Conservation (phyloP, 2,888 invertebrate species). For the Mellilla xanthometata region DNA sequence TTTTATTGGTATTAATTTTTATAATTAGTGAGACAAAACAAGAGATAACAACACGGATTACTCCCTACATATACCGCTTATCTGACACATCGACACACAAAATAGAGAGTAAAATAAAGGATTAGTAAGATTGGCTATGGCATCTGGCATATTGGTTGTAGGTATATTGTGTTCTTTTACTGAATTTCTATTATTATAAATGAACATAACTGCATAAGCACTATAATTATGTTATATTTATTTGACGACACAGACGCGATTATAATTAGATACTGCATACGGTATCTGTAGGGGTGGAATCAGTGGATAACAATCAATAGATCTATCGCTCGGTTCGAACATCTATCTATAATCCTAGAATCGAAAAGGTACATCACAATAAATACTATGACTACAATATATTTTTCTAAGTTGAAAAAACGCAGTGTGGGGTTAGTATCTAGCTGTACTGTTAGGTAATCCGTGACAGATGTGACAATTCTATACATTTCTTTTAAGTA, state of each 20-base stretch:
- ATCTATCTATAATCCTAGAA: constrained; percentile 50
- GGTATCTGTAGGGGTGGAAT: not conserved
- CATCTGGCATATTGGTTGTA: too few species aligned
- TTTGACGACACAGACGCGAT: too few species aligned
- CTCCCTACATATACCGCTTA: not conserved
- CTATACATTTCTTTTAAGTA: constrained; percentile 6
- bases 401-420: constrained; percentile 34
- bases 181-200: too few species aligned
- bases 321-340: constrained; percentile 48
- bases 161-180: too few species aligned
- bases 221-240: too few species aligned
- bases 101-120: too few species aligned
- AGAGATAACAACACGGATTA: constrained; percentile 31
- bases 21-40: constrained; percentile 36
- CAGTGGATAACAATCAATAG: constrained; percentile 31
- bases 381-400: constrained; percentile 70
- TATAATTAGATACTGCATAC: not conserved
- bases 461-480: constrained; percentile 14
- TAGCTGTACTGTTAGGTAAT: constrained; percentile 28
- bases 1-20: constrained; percentile 25
- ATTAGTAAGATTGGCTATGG: too few species aligned
- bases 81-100: too few species aligned
- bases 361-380: constrained; percentile 73
- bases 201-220: too few species aligned
- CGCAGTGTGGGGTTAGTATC: constrained; percentile 23